Conservation (phyloP, 2,113 vertebrate species). For the Oncorhynchus tshawytscha region DNA sequence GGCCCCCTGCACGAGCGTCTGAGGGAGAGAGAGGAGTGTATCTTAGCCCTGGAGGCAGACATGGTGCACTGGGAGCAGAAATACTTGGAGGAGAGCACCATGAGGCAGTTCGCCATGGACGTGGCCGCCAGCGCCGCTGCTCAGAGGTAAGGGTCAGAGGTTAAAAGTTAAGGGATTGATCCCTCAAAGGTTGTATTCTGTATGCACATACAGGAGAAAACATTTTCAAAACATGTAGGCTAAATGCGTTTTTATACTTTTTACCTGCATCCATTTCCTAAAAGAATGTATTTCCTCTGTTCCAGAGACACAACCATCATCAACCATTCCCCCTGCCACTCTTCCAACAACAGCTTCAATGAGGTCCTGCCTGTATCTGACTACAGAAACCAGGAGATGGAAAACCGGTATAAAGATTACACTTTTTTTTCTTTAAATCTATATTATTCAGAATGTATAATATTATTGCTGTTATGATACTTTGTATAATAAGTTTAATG, state of each 20-base stretch:
- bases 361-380: conserved; percentile 86
- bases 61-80: conserved; percentile 99
- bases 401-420: conserved; percentile 80
- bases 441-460: background rate
- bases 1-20: conserved; percentile 86
- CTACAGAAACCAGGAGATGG: conserved; percentile 96
- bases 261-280: background rate
- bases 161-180: too few relatives aligned
- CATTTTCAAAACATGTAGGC: too few relatives aligned
- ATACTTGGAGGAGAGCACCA: conserved; percentile 95
- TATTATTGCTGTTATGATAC: too few relatives aligned
- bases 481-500: too few relatives aligned
- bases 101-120: conserved; percentile 98
- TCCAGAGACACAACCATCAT: conserved; percentile 94
- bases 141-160: conserved; percentile 73
- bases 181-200: background rate
- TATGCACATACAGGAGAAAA: background rate
- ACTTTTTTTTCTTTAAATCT: background rate
- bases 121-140: conserved; percentile 92
- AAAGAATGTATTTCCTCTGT: background rate
- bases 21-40: conserved; percentile 91
- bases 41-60: conserved; percentile 93
- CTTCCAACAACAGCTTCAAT: conserved; percentile 94
- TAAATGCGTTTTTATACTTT: background rate
- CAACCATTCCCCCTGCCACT: conserved; percentile 92